Evolutionary conservation across 1,140 invertebrate genomes (phyloP).

Genomic region (Psilanteris sp.): DNA sequence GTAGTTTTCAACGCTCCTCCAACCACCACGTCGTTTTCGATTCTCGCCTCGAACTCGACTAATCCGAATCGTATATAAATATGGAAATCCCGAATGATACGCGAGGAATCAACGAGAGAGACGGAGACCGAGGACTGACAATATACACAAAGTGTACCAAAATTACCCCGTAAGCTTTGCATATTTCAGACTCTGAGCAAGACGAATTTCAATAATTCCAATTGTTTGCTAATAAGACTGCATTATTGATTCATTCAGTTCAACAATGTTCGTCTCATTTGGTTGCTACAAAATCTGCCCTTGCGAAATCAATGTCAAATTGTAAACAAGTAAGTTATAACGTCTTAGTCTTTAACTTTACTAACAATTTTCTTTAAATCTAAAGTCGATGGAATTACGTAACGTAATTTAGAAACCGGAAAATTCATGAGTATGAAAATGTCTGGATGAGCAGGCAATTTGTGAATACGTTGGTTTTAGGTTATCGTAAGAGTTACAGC

Average conservation of each 20-base stretch:
- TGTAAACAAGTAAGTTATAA: background rate
- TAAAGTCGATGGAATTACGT: too few species aligned
- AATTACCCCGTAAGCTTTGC: constrained; percentile 47
- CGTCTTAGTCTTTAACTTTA: too few species aligned
- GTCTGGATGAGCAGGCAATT: too few species aligned
- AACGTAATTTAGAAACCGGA: too few species aligned
- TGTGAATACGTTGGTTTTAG: too few species aligned
- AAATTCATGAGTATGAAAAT: too few species aligned
- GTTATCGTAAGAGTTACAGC: too few species aligned
- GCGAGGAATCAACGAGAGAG: constrained; percentile 43
- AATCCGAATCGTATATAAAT: constrained; percentile 67
- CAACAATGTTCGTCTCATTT: too few species aligned
- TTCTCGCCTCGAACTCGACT: constrained; percentile 64
- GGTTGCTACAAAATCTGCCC: background rate
- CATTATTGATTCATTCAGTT: background rate
- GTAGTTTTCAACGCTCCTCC: constrained; percentile 51
- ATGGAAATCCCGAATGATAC: constrained; percentile 69
- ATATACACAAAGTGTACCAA: constrained; percentile 40
- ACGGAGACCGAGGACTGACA: constrained; percentile 10
- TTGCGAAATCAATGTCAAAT: background rate
- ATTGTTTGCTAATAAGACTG: constrained; percentile 8
- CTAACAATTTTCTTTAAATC: too few species aligned
- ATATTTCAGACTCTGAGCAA: constrained; percentile 28
- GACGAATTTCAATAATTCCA: constrained; percentile 35
- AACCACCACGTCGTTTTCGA: constrained; percentile 66